Conservation (phyloP, 30 jellyfish, hydroid and myxozoan genomes). For the Hydractinia echinata region DNA sequence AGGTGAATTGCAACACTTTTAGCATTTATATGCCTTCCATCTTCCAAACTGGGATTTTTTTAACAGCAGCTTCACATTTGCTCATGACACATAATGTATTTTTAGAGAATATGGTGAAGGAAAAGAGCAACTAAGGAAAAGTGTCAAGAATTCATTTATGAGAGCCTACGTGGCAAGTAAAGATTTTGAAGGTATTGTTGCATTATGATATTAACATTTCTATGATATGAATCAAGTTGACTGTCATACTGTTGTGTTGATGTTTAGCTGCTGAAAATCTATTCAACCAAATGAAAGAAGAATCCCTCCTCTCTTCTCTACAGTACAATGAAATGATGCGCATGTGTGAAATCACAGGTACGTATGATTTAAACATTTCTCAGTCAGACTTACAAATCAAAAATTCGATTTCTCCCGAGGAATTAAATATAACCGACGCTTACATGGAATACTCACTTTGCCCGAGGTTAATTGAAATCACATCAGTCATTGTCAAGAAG, state of each 20-base stretch:
- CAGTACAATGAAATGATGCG: constrained; percentile 32
- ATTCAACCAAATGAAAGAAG: neutral
- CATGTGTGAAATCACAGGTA: constrained; percentile 28
- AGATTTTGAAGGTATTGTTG: constrained; percentile 1
- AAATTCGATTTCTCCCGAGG: too few species aligned
- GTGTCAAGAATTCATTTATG: neutral
- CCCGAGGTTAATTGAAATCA: too few species aligned
- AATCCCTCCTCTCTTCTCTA: neutral
- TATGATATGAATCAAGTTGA: too few species aligned
- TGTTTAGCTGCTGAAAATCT: constrained; percentile 24
- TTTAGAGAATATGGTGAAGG: constrained; percentile 27
- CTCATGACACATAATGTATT: neutral
- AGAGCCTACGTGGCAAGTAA: constrained; percentile 12
- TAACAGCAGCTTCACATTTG: neutral
- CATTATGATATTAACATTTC: too few species aligned
- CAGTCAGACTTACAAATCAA: too few species aligned
- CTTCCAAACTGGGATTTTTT: too few species aligned
- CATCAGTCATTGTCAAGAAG: too few species aligned
- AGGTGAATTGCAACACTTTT: too few species aligned
- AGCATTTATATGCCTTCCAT: too few species aligned
- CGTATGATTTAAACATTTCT: neutral
- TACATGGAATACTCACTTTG: neutral
- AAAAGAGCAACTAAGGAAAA: neutral
- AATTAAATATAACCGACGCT: neutral
- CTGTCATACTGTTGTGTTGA: neutral